Base-by-base conservation (phyloP, 2,113 vertebrate genomes). In the Opisthocomus hoazin region DNA sequence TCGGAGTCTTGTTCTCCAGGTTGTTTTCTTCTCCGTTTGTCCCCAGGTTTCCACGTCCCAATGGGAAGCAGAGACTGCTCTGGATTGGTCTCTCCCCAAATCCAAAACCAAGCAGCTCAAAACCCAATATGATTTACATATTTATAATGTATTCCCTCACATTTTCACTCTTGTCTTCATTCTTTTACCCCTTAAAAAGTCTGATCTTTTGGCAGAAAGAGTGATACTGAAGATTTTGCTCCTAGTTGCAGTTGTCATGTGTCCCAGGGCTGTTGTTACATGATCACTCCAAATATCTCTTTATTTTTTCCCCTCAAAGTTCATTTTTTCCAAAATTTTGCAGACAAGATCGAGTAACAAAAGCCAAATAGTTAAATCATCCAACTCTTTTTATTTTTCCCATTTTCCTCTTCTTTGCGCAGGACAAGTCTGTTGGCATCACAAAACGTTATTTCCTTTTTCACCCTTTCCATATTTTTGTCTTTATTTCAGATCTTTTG, bases 31-130 rank as follows among this genome's bases (percentile, higher is more conserved):
- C 17, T 23, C 61, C 2, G 0, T 84, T 70, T 84, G 34, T 70
- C 41, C 45, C 32, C 20, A 15, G 15, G 15, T 66, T 32, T 66
- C 27, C 56, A 27, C 0, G 2, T n/a, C 36, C 23, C 0, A 0
- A n/a, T 5, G 54, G 73, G 80, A 80, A 89, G 34, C 22, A 60
- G 65, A n/a, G 22, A 4, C 37, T 15, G 9, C 41, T 43, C 39
- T 36, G 11, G 22, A 13, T 6, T 57, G 53, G n/a, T 2, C 19
- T 61, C 41, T 61, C 53, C 51, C 50, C 26, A 75, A 82, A 54
- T 21, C 64, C 43, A 27, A 73, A 68, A 37, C 1, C 23, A 77
- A 66, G 14, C 66, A 84, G 34, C 43, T 69, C 3, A 86, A 79
- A 68, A 34, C 2, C 0, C 8, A 9, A 12, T 21, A 24, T 15